These are phyloP conservation scores for Plagodis pulveraria DNA, from an alignment of 2,888 invertebrate species.

Conservation along the genomic window DNA sequence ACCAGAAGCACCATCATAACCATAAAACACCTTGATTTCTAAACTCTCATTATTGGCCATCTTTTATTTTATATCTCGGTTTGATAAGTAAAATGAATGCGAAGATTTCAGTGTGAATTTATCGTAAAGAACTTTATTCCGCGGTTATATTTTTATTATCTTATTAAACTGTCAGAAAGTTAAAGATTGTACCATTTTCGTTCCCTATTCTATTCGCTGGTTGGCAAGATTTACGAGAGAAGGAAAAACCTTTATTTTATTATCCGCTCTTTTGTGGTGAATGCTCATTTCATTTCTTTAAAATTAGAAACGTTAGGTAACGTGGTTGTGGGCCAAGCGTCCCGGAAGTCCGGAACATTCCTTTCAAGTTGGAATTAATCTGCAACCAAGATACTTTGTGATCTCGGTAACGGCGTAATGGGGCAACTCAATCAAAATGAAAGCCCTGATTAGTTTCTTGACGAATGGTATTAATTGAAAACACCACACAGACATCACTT, in stretches of 20 bases:
- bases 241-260: conserved; percentile 71
- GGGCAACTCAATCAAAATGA: conserved; percentile 13
- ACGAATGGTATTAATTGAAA: no score
- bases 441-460: neutral
- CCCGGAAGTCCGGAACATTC: conserved; percentile 38
- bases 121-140: conserved; percentile 48
- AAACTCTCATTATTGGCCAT: conserved; percentile 18
- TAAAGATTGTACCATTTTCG: conserved; percentile 76
- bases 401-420: conserved; percentile 6
- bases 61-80: conserved; percentile 36
- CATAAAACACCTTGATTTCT: conserved; percentile 16
- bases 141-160: conserved; percentile 79
- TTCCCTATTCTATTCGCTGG: conserved; percentile 70
- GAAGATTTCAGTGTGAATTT: conserved; percentile 40
- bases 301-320: conserved; percentile 31
- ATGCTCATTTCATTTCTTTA: conserved; percentile 49
- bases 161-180: conserved; percentile 82
- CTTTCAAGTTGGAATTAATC: conserved; percentile 42
- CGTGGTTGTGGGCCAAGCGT: conserved; percentile 17
- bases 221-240: conserved; percentile 69
- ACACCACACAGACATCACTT: no score
- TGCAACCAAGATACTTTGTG: conserved; percentile 22
- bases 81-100: conserved; percentile 40
- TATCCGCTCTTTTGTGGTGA: conserved; percentile 65
- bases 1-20: no score